Evolutionary conservation across 2,797 vertebrate genomes (phyloP), one percentile per base, ranked within the genome.

Genomic region (Dendrocincla tyrannina): DNA sequence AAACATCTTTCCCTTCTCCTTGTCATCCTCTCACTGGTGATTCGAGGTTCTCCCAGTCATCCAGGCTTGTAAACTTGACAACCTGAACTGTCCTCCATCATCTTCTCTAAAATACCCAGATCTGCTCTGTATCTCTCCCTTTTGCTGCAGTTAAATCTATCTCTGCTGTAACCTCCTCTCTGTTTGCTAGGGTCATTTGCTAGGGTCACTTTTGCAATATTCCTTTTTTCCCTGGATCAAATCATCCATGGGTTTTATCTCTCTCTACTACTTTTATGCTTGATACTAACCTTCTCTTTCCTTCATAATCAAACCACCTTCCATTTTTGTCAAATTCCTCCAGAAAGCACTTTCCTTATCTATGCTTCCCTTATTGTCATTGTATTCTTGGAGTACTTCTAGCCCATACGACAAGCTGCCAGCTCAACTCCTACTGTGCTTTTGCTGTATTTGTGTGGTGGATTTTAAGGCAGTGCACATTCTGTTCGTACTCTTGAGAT

Each of bases 401-500:
- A 91, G 28, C 15, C 63, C 3, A 0, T 85, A 25, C 20, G 17
- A 59, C 4, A 35, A 46, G 44, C 72, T 89, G 68, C 79, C 85
- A 92, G 91, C 78, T 93, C 53, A 76, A 69, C 67, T 96, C 83
- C 69, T 94, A 30, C 70, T 93, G 47, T 82, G 52, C 68, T 77
- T 94, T 88, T 88, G n/a, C 55, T 75, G 5, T 70, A 67, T 85
- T 76, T 84, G 17, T 62, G 55, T 62, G 42, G n/a, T 81, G 73
- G 79, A 68, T 86, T 95, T 84, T 84, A 75, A 88, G 88, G 62
- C 33, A 78, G 14, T 41, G 62, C n/a, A 78, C 73, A 25, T 50
- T 66, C 46, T 86, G 67, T 90, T 91, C 93, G 88, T 84, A 24
- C 22, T 81, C 39, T 50, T 50, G 33, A 81, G 74, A 78, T 63